Conservation (phyloP, 2,113 vertebrate species). For the Oceanites oceanicus region DNA sequence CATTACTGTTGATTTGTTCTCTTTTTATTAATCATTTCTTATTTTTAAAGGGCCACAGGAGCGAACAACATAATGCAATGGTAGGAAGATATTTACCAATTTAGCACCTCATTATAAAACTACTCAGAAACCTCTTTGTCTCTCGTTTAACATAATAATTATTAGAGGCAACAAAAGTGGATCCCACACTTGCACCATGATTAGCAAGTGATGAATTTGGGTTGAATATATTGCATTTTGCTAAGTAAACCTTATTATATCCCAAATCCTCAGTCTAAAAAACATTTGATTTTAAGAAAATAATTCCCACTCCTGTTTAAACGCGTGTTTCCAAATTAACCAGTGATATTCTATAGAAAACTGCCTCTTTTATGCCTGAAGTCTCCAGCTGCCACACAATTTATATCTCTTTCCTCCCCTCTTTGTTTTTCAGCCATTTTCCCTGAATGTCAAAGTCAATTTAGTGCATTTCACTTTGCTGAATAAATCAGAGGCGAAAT, state of each 20-base stretch:
- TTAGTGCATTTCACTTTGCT: slow-evolving; percentile 92
- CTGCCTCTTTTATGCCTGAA: slow-evolving; percentile 66
- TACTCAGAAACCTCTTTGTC: slow-evolving; percentile 53
- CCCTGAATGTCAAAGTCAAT: slow-evolving; percentile 94
- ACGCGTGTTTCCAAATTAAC: slow-evolving; percentile 60
- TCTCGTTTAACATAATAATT: slow-evolving; percentile 64
- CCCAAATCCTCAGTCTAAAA: slow-evolving; percentile 38
- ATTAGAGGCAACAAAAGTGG: slow-evolving; percentile 56
- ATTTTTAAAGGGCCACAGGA: slow-evolving; percentile 48
- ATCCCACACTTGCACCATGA: slow-evolving; percentile 44
- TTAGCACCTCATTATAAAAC: slow-evolving; percentile 53
- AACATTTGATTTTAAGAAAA: slow-evolving; percentile 54
- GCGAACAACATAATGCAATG: slow-evolving; percentile 25
- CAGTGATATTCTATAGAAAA: slow-evolving; percentile 63
- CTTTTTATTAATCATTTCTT: slow-evolving; percentile 58
- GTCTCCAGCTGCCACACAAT: slow-evolving; percentile 78
- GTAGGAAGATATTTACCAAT: slow-evolving; percentile 52
- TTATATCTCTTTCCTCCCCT: slow-evolving; percentile 79
- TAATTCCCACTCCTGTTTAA: slow-evolving; percentile 48
- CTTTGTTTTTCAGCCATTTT: slow-evolving; percentile 86
- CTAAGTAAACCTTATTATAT: slow-evolving; percentile 43
- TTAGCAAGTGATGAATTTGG: slow-evolving; percentile 28
- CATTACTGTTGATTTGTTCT: slow-evolving; percentile 38
- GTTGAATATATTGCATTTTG: slow-evolving; percentile 45
- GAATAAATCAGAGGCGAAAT: slow-evolving; percentile 88